Evolutionary conservation across 1,140 invertebrate genomes (phyloP).

Genomic region (Hylaeus volcanicus): DNA sequence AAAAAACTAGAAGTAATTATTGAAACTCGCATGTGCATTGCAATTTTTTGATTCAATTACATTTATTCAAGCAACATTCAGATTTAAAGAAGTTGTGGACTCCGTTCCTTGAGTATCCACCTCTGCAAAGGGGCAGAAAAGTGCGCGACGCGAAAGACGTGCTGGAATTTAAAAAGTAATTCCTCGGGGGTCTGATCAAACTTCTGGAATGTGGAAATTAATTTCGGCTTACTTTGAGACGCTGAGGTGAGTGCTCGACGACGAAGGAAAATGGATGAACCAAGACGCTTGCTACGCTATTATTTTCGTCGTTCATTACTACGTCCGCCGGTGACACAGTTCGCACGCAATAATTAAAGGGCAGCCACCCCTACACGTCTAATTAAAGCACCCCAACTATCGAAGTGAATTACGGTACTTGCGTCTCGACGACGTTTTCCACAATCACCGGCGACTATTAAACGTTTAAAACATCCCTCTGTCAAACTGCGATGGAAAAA

Average conservation of each 20-base stretch:
- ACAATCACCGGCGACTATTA: background rate
- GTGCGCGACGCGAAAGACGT: no score
- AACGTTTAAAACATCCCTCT: constrained; percentile 7
- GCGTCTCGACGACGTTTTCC: constrained; percentile 21
- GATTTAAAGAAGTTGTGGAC: no score
- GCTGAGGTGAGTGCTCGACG: background rate
- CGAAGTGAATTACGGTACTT: constrained; percentile 54
- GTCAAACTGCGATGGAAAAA: background rate
- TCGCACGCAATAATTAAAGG: constrained; percentile 63
- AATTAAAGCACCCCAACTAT: constrained; percentile 64
- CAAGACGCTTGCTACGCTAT: constrained; percentile 23
- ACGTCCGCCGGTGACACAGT: constrained; percentile 48
- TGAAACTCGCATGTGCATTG: no score
- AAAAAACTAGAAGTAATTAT: no score
- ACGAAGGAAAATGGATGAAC: constrained; percentile 5
- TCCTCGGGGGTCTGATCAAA: background rate
- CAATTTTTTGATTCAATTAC: no score
- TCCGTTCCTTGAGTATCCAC: background rate
- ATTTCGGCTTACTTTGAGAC: constrained; percentile 15
- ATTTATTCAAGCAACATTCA: no score
- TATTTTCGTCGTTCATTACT: constrained; percentile 63
- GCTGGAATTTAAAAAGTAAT: constrained; percentile 9
- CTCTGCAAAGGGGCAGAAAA: no score
- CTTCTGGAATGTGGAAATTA: constrained; percentile 25
- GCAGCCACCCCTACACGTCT: constrained; percentile 34